Evolutionary conservation across 2,797 vertebrate species (phyloP), one percentile per base, ranked within the genome.

Genomic region (Merluccius polli): DNA sequence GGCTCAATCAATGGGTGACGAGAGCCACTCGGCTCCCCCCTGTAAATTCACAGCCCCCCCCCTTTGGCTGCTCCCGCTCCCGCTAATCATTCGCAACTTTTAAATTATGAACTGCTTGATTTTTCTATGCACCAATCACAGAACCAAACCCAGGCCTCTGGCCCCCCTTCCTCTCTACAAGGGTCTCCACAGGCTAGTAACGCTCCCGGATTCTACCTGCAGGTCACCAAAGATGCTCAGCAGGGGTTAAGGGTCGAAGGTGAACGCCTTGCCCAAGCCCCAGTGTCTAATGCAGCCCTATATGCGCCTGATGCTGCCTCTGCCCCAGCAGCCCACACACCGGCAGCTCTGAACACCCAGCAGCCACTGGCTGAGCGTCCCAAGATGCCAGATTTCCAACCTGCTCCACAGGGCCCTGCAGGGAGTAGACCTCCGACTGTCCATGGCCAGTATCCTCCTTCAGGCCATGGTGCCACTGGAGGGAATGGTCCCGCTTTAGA

Each of bases 201-300:
- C 89, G 85, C 88, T 15, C 91, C 91, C 80, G 93, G 80, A 91
- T 98, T 98, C 91, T 98, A 97, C 87, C 96, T 95, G 86, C 98
- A 98, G 95, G 96, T 98, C 83, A 96, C 94, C 78, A 95, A 95
- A 94, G 95, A 95, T 80, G 88, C 89, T 0, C 95, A 94, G 85
- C 93, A 94, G 59, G 86, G 89, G 59, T 75, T 69, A 59, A 89
- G 82, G 38, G 75, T 82, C 1, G 94, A 92, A 31, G 85, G 80
- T 15, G 90, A 88, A 35, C 77, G 82, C 0, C 81, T 86, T 80
- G 75, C 68, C 75, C 88, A 85, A 75, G 77, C 82, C 41, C 71
- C 79, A 3, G 65, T 68, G 24, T 74, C 86, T 63, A 78, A 80
- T 16, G 84, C 84, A 77, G 77, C 24, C 74, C 48, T 87, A 72